Conservation (phyloP, 2,888 invertebrate genomes). For the Cylindroiulus punctatus region DNA sequence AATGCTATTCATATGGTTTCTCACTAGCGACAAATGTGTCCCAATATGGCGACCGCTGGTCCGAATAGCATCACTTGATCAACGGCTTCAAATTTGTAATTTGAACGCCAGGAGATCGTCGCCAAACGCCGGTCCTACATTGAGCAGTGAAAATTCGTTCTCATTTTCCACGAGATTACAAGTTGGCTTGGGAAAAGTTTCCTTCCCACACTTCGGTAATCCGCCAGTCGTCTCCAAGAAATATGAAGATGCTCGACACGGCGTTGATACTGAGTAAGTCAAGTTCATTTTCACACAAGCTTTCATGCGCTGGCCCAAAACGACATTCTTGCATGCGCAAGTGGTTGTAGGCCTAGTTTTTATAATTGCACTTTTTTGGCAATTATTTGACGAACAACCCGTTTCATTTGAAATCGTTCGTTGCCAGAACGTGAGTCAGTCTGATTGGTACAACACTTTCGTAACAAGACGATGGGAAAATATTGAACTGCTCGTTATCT, state of each 20-base stretch:
- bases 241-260: background rate
- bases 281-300: conserved; percentile 38
- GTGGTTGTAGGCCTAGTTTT: conserved; percentile 22
- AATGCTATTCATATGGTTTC: too few species aligned
- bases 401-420: background rate
- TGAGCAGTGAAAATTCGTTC: background rate
- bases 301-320: background rate
- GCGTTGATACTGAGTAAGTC: background rate
- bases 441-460: background rate
- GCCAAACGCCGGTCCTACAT: background rate
- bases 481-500: background rate
- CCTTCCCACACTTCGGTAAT: background rate
- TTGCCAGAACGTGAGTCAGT: background rate
- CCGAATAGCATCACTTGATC: too few species aligned
- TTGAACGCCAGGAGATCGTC: background rate
- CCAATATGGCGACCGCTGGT: too few species aligned
- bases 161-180: background rate
- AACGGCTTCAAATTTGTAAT: too few species aligned
- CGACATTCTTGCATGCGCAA: conserved; percentile 36
- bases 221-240: background rate
- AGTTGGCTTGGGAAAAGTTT: background rate
- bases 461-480: background rate
- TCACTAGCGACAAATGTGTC: too few species aligned
- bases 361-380: background rate
- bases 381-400: background rate